A percentile compares a stretch with the other conserved stretches of the same genome.
Evolutionary conservation across 2,113 vertebrate species (phyloP).

Genomic region (Clinocottus analis): DNA sequence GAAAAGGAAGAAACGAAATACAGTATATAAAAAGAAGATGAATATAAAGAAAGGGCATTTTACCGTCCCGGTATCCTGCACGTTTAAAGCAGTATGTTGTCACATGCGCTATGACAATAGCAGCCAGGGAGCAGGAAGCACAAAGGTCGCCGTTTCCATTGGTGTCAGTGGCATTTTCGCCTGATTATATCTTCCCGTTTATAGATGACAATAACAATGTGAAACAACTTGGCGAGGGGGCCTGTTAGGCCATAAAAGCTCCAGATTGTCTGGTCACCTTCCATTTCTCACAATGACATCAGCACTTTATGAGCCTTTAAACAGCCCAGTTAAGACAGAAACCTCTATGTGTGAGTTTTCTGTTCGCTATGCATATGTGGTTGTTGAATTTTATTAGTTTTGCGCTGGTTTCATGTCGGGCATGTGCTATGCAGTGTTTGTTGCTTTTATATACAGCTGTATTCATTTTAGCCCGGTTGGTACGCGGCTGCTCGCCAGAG

Average conservation of each 20-base stretch:
- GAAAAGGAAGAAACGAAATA: neutral
- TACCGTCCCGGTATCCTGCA: neutral
- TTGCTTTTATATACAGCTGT: conserved; percentile 28
- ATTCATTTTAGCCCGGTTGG: conserved; percentile 36
- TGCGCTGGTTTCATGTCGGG: neutral
- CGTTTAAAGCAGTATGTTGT: conserved; percentile 4
- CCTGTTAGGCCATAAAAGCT: conserved; percentile 11
- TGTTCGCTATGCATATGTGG: neutral
- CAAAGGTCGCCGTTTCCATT: conserved; percentile 5
- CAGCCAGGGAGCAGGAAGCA: neutral
- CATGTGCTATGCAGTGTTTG: neutral
- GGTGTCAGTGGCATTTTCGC: conserved; percentile 13
- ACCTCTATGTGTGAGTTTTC: neutral
- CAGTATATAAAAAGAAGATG: neutral
- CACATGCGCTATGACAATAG: neutral
- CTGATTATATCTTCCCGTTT: conserved; percentile 37
- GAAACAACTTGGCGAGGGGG: conserved; percentile 19
- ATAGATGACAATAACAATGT: conserved; percentile 49
- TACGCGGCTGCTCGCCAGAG: conserved; percentile 47
- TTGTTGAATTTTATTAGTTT: neutral
- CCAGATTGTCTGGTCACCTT: conserved; percentile 38
- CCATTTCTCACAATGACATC: conserved; percentile 41
- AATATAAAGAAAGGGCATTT: neutral
- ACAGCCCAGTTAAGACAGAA: neutral
- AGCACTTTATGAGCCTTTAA: conserved; percentile 49